These are phyloP conservation scores for Aix galericulata DNA, from an alignment of 2,113 vertebrate genomes.

Conservation along the genomic window DNA sequence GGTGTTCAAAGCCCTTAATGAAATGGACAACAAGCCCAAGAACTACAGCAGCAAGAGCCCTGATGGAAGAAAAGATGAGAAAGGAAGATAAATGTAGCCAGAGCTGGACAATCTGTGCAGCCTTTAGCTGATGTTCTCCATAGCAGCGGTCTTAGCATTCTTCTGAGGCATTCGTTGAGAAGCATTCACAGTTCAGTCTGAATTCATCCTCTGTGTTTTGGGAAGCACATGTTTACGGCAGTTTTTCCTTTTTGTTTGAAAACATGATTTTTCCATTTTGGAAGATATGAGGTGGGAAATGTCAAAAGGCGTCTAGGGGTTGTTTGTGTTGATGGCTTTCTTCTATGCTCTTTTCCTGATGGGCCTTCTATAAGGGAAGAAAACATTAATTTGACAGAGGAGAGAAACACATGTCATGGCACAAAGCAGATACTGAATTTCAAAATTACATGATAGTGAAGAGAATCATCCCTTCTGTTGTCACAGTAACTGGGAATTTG, in stretches of 20 bases:
- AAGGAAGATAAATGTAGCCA: not conserved
- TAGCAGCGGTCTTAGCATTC: not conserved
- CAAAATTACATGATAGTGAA: not conserved
- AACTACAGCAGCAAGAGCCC: not conserved
- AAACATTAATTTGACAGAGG: slow-evolving; percentile 20
- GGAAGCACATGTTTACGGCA: not conserved
- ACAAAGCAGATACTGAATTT: slow-evolving; percentile 23
- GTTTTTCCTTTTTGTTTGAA: slow-evolving; percentile 16
- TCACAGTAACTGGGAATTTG: slow-evolving; percentile 4
- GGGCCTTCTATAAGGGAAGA: not conserved
- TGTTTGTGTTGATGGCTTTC: slow-evolving; percentile 7
- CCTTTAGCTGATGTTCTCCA: not conserved
- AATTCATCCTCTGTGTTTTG: not conserved
- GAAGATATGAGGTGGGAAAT: slow-evolving; percentile 23
- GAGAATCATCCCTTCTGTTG: not conserved
- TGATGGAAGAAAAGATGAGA: not conserved
- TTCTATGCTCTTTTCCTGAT: not conserved
- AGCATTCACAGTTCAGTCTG: not conserved
- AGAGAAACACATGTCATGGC: not conserved
- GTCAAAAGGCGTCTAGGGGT: slow-evolving; percentile 2
- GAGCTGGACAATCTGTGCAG: not conserved
- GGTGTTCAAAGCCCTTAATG: not conserved
- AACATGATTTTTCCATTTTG: slow-evolving; percentile 2
- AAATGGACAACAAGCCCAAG: not conserved
- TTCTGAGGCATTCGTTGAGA: not conserved